Conservation (phyloP, 2,888 invertebrate genomes). For the Labia minor region DNA sequence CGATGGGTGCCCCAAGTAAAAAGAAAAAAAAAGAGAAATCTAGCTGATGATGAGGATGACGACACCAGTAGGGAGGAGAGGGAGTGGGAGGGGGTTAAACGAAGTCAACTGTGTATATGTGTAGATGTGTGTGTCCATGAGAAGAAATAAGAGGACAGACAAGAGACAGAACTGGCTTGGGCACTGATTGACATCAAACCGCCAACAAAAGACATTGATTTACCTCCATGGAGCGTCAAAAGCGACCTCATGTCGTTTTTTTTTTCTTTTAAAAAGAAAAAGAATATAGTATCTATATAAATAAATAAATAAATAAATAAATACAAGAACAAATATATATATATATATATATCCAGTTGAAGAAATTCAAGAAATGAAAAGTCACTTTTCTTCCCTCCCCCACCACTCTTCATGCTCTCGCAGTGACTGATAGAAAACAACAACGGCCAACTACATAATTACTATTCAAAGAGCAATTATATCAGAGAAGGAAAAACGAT, state of each 20-base stretch:
- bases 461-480: conserved; percentile 13
- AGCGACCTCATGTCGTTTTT: conserved; percentile 3
- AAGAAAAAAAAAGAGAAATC: background rate
- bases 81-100: background rate
- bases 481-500: background rate
- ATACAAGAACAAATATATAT: background rate
- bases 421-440: background rate
- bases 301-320: background rate
- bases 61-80: background rate
- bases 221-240: conserved; percentile 7
- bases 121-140: background rate
- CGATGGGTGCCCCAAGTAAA: background rate
- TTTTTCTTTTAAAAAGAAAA: background rate
- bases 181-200: conserved; percentile 13
- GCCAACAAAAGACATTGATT: conserved; percentile 13
- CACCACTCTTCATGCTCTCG: background rate
- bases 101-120: background rate
- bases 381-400: background rate
- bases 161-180: background rate
- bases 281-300: background rate
- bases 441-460: background rate
- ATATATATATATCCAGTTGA: background rate
- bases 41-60: conserved; percentile 13
- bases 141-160: background rate
- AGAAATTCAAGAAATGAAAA: conserved; percentile 4